Evolutionary conservation across 2,797 vertebrate species (phyloP).

Genomic region (Hozukius guyotensis): DNA sequence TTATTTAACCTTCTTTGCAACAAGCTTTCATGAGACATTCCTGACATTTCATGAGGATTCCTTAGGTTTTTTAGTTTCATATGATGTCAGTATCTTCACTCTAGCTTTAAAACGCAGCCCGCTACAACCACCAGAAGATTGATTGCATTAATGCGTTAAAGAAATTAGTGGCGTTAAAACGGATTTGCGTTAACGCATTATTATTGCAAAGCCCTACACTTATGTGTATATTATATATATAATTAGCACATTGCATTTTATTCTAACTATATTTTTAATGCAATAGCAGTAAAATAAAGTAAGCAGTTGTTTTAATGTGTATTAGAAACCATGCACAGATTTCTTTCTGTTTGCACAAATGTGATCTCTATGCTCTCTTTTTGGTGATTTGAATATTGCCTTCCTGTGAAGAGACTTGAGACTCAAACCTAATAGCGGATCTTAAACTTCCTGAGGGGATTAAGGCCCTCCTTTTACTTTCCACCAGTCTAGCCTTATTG

Average conservation of each 20-base stretch:
- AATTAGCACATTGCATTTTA: background rate
- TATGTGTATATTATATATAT: background rate
- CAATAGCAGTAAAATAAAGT: background rate
- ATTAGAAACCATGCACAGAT: background rate
- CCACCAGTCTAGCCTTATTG: constrained; percentile 56
- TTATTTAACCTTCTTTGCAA: no score
- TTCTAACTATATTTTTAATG: background rate
- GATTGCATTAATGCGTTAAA: no score
- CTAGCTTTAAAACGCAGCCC: no score
- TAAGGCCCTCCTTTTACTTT: constrained; percentile 47
- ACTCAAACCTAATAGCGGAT: constrained; percentile 45
- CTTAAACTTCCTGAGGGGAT: constrained; percentile 60
- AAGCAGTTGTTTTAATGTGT: background rate
- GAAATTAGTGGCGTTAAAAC: no score
- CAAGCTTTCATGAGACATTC: no score
- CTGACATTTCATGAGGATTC: no score
- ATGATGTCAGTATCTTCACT: no score
- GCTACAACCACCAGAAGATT: no score
- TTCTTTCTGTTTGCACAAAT: background rate
- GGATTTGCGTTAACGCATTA: no score
- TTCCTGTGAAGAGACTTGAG: constrained; percentile 15
- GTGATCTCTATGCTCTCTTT: constrained; percentile 1
- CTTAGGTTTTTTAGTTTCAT: no score
- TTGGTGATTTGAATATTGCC: constrained; percentile 7
- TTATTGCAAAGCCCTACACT: no score